These are phyloP conservation scores for Lordiphosa stackelbergi DNA, from an alignment of 1,140 invertebrate species.

Conservation along the genomic window DNA sequence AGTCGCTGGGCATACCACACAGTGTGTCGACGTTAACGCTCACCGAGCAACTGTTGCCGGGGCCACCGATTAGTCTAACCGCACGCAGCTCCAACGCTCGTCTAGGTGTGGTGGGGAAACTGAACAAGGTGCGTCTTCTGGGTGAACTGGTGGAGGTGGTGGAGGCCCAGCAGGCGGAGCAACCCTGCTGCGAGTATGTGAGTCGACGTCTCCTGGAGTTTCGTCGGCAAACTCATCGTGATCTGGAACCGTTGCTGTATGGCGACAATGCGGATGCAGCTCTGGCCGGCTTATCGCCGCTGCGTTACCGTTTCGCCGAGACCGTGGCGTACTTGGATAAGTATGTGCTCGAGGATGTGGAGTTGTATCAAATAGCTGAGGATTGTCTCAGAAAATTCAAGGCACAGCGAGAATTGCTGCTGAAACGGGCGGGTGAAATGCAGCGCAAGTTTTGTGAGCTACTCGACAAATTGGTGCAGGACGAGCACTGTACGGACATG, in stretches of 20 bases:
- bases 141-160: constrained; percentile 5
- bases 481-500: neutral
- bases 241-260: constrained; percentile 1
- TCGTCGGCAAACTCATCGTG: neutral
- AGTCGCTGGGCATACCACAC: too few species aligned
- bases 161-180: constrained; percentile 4
- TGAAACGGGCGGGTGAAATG: neutral
- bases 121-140: constrained; percentile 3
- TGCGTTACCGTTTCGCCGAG: constrained; percentile 7
- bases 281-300: neutral
- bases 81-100: neutral
- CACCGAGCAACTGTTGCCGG: too few species aligned
- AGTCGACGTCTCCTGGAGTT: neutral
- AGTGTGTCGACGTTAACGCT: too few species aligned
- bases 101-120: neutral
- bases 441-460: constrained; percentile 5
- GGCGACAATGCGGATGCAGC: neutral
- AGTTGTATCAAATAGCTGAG: constrained; percentile 4
- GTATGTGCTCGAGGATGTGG: neutral
- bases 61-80: neutral
- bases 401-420: neutral
- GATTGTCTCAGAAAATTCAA: neutral
- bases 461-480: neutral
- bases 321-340: constrained; percentile 1
- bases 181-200: neutral